These are phyloP conservation scores for Amyelois transitella DNA, from an alignment of 1,140 invertebrate species.

Conservation along the genomic window DNA sequence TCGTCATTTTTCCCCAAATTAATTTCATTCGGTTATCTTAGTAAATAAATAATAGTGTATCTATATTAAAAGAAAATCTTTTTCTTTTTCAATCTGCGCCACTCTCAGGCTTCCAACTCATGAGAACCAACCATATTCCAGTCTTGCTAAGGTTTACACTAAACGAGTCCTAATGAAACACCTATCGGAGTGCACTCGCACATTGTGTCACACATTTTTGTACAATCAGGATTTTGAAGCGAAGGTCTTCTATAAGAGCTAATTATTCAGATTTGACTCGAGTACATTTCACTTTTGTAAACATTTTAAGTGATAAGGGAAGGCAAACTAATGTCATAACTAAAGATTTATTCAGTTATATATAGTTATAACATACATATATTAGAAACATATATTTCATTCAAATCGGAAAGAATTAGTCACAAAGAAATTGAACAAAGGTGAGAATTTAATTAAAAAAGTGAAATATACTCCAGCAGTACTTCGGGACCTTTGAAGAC, in stretches of 20 bases:
- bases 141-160: constrained; percentile 51
- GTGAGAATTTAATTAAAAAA: background rate
- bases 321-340: too few relatives aligned
- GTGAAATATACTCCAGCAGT: background rate
- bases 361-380: too few relatives aligned
- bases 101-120: constrained; percentile 10
- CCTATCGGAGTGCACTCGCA: constrained; percentile 44
- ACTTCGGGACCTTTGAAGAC: background rate
- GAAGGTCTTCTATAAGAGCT: background rate
- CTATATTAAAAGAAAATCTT: too few relatives aligned
- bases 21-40: too few relatives aligned
- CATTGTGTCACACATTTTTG: constrained; percentile 45
- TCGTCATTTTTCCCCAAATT: too few relatives aligned
- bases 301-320: too few relatives aligned
- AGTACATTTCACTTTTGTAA: background rate
- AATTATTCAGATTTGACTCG: constrained; percentile 15
- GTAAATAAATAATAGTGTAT: too few relatives aligned
- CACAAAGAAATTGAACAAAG: background rate
- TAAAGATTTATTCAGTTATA: too few relatives aligned
- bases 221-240: constrained; percentile 59
- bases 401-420: background rate
- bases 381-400: too few relatives aligned
- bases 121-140: constrained; percentile 50
- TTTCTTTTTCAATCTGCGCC: too few relatives aligned
- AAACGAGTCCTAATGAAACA: constrained; percentile 39